Base-by-base conservation (phyloP, 1,140 invertebrate genomes). In the Drosophila pandora region DNA sequence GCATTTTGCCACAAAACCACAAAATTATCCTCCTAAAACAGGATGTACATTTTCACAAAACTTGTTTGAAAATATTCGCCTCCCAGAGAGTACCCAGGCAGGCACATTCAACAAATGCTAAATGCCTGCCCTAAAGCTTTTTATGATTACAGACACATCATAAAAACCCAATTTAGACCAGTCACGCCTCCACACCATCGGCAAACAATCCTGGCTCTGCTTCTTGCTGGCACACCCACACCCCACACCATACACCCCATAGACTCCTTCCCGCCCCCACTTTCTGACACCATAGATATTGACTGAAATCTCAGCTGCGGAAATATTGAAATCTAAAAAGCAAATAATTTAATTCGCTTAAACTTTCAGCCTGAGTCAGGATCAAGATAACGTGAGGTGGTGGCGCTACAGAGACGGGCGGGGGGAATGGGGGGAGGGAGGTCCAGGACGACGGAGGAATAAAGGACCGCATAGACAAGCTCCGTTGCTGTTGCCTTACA, bases 311-410 rank as follows among this genome's bases (percentile, higher is more conserved):
- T 88, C 82, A 81, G 72, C 82, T 82, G 74, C 83, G 82, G 75
- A 87, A 87, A 87, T 87, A 87, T 87, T 87, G 83, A 87, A 87
- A 87, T 87, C 82, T 87, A 87, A 87, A 87, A 87, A 88, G 83
- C 82, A 87, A 87, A 87, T 87, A 87, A 87, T 87, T 88, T 88
- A 87, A 87, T 88, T 87, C 79, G 83, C 83, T 87, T 85, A 88
- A 87, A 87, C 82, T 88, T 87, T 88, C 65, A 64, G 60, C 41
- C 48, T 53, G 48, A 54, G 74, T 52, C 32, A 32, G 47, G 50
- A 56, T 59, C 41, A 61, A 56, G 43, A 63, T 32, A 60, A 45
- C 47, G 43, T 13, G 32, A 59, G 54, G 50, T 39, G 41, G 3
- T 1, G 23, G 17, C 17, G 25, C 30, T 37, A 4, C 34, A 12